Percentiles rank a stretch among this genome's conserved stretches.
Evolutionary conservation across 2,888 invertebrate genomes (phyloP).

Genomic region (Morpho achilles): DNA sequence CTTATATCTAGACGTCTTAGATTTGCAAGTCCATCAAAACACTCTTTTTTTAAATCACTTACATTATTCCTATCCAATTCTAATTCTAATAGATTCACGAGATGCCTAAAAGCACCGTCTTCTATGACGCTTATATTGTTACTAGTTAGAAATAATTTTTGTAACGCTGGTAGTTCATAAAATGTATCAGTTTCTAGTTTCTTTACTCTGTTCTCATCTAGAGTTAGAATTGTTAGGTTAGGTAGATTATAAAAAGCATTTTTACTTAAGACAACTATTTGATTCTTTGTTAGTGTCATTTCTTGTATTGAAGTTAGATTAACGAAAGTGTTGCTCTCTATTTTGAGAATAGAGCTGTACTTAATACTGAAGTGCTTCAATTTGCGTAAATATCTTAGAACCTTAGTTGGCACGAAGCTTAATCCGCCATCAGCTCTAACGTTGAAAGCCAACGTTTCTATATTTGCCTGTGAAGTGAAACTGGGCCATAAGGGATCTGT

Average conservation of each 20-base stretch:
- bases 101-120: slow-evolving; percentile 88
- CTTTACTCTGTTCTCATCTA: slow-evolving; percentile 87
- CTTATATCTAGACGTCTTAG: slow-evolving; percentile 86
- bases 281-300: slow-evolving; percentile 84
- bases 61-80: slow-evolving; percentile 90
- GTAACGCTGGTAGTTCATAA: slow-evolving; percentile 84
- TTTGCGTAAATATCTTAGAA: slow-evolving; percentile 82
- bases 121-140: slow-evolving; percentile 92
- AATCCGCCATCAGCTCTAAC: slow-evolving; percentile 84
- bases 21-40: slow-evolving; percentile 86
- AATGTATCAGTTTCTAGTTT: slow-evolving; percentile 88
- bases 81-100: slow-evolving; percentile 86
- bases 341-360: slow-evolving; percentile 84
- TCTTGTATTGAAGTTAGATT: slow-evolving; percentile 84
- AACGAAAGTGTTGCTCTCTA: slow-evolving; percentile 86
- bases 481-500: slow-evolving; percentile 86
- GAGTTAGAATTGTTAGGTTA: slow-evolving; percentile 82
- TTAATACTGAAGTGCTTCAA: slow-evolving; percentile 84
- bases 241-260: slow-evolving; percentile 87
- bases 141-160: slow-evolving; percentile 88
- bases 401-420: slow-evolving; percentile 85
- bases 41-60: slow-evolving; percentile 85
- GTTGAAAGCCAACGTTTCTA: slow-evolving; percentile 84
- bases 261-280: slow-evolving; percentile 82
- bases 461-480: slow-evolving; percentile 84